Conservation (phyloP, 2,888 invertebrate species). For the Heliconius erato region DNA sequence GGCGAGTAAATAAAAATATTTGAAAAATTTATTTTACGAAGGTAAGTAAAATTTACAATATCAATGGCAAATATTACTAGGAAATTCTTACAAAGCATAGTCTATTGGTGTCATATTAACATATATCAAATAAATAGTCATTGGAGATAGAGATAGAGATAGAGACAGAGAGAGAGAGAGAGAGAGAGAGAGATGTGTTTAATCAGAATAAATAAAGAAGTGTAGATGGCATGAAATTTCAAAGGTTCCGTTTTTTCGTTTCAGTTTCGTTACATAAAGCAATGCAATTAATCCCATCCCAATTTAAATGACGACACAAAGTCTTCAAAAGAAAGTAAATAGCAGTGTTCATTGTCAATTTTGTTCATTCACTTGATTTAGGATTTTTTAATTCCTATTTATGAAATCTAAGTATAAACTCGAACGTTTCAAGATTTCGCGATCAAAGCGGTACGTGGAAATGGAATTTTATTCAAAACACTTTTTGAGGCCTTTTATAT, state of each 20-base stretch:
- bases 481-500: not conserved
- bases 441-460: not conserved
- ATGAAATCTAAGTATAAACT: not conserved
- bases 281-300: not conserved
- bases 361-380: not conserved
- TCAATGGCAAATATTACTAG: not conserved
- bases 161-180: too few species aligned
- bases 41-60: too few species aligned
- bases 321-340: not conserved
- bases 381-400: not conserved
- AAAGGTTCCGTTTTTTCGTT: not conserved
- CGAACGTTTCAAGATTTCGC: not conserved
- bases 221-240: not conserved
- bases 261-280: not conserved
- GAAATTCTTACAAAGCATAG: not conserved
- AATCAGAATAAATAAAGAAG: too few species aligned
- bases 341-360: not conserved
- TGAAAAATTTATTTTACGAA: too few species aligned
- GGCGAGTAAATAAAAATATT: too few species aligned
- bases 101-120: too few species aligned
- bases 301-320: not conserved
- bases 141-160: too few species aligned
- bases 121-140: too few species aligned
- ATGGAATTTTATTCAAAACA: slow-evolving; percentile 14
- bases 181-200: too few species aligned